Percentiles rank a stretch among this genome's conserved stretches.
Evolutionary conservation across 30 jellyfish, hydroid and myxozoan species (phyloP).

Genomic region (Hydractinia symbiolongicarpus): DNA sequence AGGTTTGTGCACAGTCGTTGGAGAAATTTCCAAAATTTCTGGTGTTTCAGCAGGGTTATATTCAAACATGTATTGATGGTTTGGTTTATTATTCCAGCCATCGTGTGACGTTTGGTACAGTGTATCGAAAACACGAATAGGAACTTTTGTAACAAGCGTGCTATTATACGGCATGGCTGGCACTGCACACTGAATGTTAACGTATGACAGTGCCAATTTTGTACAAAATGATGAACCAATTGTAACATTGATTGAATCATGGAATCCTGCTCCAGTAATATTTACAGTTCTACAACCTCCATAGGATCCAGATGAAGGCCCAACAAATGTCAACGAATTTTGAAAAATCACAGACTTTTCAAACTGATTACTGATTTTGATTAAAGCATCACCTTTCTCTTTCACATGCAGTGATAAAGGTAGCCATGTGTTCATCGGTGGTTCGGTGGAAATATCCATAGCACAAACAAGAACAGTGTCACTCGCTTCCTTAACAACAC

Average conservation of each 20-base stretch:
- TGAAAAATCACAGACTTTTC: slow-evolving; percentile 43
- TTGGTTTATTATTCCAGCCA: background rate
- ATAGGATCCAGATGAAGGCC: slow-evolving; percentile 63
- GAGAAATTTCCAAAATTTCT: background rate
- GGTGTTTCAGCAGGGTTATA: slow-evolving; percentile 8
- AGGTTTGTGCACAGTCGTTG: background rate
- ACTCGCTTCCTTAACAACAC: slow-evolving; percentile 41
- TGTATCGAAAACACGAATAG: slow-evolving; percentile 2
- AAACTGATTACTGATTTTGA: slow-evolving; percentile 25
- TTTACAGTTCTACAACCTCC: slow-evolving; percentile 70
- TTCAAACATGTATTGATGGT: background rate
- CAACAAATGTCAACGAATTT: slow-evolving; percentile 35
- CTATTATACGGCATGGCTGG: background rate
- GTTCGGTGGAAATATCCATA: slow-evolving; percentile 35
- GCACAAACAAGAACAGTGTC: slow-evolving; percentile 45
- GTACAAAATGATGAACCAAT: background rate
- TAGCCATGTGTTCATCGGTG: slow-evolving; percentile 52
- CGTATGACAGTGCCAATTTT: background rate
- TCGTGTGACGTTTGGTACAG: background rate
- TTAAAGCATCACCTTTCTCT: slow-evolving; percentile 67
- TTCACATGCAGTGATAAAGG: slow-evolving; percentile 41
- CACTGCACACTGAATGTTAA: background rate
- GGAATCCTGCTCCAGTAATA: slow-evolving; percentile 63
- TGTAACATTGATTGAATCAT: slow-evolving; percentile 15
- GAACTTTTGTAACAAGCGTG: background rate